Evolutionary conservation across 2,888 invertebrate species (phyloP).

Genomic region (Catocala nupta): DNA sequence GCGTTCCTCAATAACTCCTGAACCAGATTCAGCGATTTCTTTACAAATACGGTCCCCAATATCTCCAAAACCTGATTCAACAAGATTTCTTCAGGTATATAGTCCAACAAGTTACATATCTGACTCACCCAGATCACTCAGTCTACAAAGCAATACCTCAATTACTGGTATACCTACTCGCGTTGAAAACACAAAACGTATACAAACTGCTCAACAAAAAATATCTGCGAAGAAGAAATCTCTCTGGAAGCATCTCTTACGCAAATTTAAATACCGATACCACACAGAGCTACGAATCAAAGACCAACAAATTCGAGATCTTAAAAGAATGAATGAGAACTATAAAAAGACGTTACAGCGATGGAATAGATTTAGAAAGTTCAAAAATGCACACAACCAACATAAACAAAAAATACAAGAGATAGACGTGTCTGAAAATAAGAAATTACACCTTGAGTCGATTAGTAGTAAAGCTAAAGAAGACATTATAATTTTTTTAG

Average conservation of each 20-base stretch:
- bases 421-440: background rate
- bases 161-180: conserved; percentile 2
- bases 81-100: conserved; percentile 4
- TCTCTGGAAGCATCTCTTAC: conserved; percentile 1
- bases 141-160: conserved; percentile 1
- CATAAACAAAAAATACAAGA: background rate
- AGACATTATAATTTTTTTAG: too few relatives aligned
- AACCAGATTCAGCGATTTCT: conserved; percentile 11
- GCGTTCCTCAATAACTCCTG: conserved; percentile 11
- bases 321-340: background rate
- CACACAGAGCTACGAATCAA: conserved; percentile 1
- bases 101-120: conserved; percentile 1
- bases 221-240: background rate
- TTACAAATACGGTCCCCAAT: conserved; percentile 10
- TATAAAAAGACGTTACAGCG: conserved; percentile 9
- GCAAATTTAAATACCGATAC: background rate
- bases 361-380: conserved; percentile 1
- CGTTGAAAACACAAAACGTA: conserved; percentile 1
- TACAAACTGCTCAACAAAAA: conserved; percentile 2
- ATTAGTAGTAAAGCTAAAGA: background rate
- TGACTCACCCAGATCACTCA: conserved; percentile 1
- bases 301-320: conserved; percentile 1
- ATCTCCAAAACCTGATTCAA: conserved; percentile 10
- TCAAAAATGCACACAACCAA: conserved; percentile 1
- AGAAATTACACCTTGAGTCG: background rate